Conservation (phyloP, 2,888 invertebrate genomes). For the Nycteola revayana region DNA sequence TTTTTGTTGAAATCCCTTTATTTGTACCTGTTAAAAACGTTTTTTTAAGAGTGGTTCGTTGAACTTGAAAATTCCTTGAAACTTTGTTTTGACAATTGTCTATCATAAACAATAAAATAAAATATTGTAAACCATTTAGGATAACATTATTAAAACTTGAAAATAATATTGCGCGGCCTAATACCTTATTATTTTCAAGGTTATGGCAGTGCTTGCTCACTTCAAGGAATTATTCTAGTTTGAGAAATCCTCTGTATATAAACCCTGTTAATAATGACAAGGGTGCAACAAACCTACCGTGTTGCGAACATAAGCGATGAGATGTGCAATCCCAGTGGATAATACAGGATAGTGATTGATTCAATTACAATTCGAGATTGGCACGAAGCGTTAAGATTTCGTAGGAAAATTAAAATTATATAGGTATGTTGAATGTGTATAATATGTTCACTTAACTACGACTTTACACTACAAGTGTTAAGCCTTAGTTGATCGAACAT, state of each 20-base stretch:
- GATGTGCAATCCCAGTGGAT: slow-evolving; percentile 26
- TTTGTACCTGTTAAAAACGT: slow-evolving; percentile 32
- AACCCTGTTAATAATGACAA: slow-evolving; percentile 12
- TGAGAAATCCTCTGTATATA: background rate
- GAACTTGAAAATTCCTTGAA: too few species aligned
- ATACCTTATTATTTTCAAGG: too few species aligned
- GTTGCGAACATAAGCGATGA: slow-evolving; percentile 5
- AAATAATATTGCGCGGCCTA: too few species aligned
- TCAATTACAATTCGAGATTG: background rate
- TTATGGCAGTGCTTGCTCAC: too few species aligned
- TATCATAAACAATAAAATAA: too few species aligned
- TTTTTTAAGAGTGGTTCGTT: too few species aligned
- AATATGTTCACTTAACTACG: slow-evolving; percentile 19
- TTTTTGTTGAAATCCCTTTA: slow-evolving; percentile 28
- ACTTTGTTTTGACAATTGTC: too few species aligned
- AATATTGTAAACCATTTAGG: too few species aligned
- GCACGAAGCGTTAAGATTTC: slow-evolving; percentile 10
- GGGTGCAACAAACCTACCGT: background rate
- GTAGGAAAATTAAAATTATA: slow-evolving; percentile 8
- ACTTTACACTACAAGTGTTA: slow-evolving; percentile 10
- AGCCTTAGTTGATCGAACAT: slow-evolving; percentile 18
- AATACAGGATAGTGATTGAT: slow-evolving; percentile 9
- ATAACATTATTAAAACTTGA: too few species aligned
- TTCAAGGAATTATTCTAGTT: background rate
- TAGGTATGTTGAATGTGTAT: slow-evolving; percentile 8